A percentile compares a stretch with the other conserved stretches of the same genome.
Evolutionary conservation across 2,888 invertebrate genomes (phyloP).

Genomic region (Melieria omissa): DNA sequence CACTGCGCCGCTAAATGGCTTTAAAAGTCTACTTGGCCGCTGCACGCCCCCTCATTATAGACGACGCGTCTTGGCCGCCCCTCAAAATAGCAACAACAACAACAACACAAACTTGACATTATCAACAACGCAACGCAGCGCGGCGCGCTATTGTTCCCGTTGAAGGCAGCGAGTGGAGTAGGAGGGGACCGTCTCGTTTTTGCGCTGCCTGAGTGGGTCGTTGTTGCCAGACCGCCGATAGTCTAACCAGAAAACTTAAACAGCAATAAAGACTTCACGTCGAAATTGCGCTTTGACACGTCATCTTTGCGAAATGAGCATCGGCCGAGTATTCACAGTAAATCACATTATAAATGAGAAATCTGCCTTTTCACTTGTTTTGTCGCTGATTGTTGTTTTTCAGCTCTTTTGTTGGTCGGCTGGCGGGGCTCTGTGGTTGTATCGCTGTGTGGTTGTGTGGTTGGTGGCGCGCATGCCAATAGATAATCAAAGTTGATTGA

Average conservation of each 20-base stretch:
- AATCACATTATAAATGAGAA: conserved; percentile 11
- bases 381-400: neutral
- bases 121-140: conserved; percentile 15
- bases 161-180: neutral
- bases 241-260: conserved; percentile 38
- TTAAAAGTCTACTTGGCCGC: conserved; percentile 39
- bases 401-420: neutral
- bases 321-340: neutral
- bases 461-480: neutral
- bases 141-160: neutral
- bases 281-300: conserved; percentile 46
- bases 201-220: conserved; percentile 4
- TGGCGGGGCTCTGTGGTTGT: too few species aligned
- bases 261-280: conserved; percentile 41
- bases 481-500: neutral
- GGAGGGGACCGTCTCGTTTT: neutral
- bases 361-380: conserved; percentile 1
- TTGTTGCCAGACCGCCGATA: conserved; percentile 27
- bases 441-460: too few species aligned
- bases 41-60: conserved; percentile 62
- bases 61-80: conserved; percentile 58
- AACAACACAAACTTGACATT: conserved; percentile 17
- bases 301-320: conserved; percentile 35
- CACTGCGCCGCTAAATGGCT: conserved; percentile 14
- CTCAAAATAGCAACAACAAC: conserved; percentile 37